Evolutionary conservation across 2,888 invertebrate species (phyloP).

Genomic region (Plagiodera versicolora): DNA sequence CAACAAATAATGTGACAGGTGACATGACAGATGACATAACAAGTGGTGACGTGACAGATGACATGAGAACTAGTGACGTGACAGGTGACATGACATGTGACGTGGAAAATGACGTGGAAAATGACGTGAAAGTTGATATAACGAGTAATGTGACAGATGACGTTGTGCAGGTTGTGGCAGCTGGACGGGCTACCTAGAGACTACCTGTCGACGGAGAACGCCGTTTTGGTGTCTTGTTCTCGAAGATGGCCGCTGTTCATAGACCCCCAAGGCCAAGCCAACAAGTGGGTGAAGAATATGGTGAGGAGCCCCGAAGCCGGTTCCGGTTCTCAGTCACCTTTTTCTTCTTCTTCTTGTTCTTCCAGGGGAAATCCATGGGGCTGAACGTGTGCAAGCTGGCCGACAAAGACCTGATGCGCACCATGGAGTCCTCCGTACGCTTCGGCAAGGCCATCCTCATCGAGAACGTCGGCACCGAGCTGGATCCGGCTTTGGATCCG

Average conservation of each 20-base stretch:
- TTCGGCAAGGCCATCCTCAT: conserved; percentile 76
- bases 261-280: conserved; percentile 91
- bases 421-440: conserved; percentile 70
- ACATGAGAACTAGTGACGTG: too few relatives aligned
- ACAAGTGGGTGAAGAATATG: conserved; percentile 89
- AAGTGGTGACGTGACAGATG: too few relatives aligned
- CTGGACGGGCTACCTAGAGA: conserved; percentile 85
- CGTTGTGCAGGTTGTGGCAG: conserved; percentile 82
- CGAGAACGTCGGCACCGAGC: conserved; percentile 81
- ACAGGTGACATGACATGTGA: too few relatives aligned
- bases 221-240: conserved; percentile 80
- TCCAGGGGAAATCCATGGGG: conserved; percentile 69
- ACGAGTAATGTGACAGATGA: too few relatives aligned
- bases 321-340: background rate
- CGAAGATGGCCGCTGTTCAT: conserved; percentile 88
- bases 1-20: too few relatives aligned
- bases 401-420: conserved; percentile 70
- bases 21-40: too few relatives aligned
- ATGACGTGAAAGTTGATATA: too few relatives aligned
- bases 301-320: conserved; percentile 56
- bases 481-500: conserved; percentile 86
- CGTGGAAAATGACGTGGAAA: too few relatives aligned
- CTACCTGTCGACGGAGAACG: conserved; percentile 84
- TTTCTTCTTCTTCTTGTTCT: conserved; percentile 7
- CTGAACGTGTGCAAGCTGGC: conserved; percentile 71